Evolutionary conservation across 2,113 vertebrate genomes (phyloP), one percentile per base, ranked within the genome.

Genomic region (Callopanchax toddi): DNA sequence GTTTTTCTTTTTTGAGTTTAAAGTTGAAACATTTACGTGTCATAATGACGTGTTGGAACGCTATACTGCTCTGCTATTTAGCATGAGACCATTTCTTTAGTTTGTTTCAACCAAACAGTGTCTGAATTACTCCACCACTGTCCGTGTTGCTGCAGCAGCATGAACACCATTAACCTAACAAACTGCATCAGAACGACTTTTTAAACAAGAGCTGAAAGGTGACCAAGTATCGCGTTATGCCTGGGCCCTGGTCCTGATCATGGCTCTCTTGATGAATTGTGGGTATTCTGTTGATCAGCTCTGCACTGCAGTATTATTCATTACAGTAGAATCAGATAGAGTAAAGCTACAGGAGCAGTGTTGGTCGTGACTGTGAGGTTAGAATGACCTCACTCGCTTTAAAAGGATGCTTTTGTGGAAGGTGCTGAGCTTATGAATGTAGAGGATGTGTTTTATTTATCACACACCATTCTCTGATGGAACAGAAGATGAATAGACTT

Each of bases 221-320:
- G n/a, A n/a, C n/a, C n/a, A n/a, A n/a, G n/a, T n/a, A n/a, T n/a
- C n/a, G n/a, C n/a, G n/a, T n/a, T n/a, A n/a, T n/a, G n/a, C 1
- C 58, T 36, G 57, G 43, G 13, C 25, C 37, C 48, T 57, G 58
- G 78, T 20, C 52, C 52, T 71, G 62, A 29, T 62, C 23, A 37
- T 32, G 15, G 3, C 45, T 39, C 39, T 18, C 50, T 54, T 22
- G 50, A 29, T 26, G 36, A 67, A 56, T 42, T 23, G 52, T 23
- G 25, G 55, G 73, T 58, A 11, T 11, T 12, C 11, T 37, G 48
- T 43, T 44, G 17, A 9, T 44, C 8, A 44, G 51, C 25, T 61
- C 78, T 78, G 68, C 76, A 73, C 46, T 85, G 79, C 83, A 78
- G 76, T 29, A 62, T 48, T 36, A 36, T 26, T 54, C 51, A 51